Evolutionary conservation across 2,797 vertebrate genomes (phyloP), one percentile per base, ranked within the genome.

Genomic region (Cryptoprocta ferox): DNA sequence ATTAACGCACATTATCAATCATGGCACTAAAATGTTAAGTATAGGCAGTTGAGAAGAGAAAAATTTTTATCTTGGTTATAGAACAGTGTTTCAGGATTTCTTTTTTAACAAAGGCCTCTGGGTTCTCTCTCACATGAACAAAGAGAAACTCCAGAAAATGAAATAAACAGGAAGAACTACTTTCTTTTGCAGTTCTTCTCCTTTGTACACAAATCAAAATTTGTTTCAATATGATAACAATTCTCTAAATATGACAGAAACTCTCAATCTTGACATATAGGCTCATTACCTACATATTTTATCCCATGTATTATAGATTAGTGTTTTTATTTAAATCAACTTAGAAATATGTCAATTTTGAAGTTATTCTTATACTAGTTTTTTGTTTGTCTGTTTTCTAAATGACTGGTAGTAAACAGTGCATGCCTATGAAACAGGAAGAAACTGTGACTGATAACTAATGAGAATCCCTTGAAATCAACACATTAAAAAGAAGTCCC

Each of bases 1-100:
- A 95, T 83, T 80, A 89, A 93, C 73, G 66, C 75, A 18, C 48
- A 65, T 7, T 70, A 50, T 71, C 48, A 95, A 85, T 68, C n/a
- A 91, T 78, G n/a, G 11, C 78, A 82, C 91, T 48, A 75, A 97
- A 85, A 81, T 63, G 15, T 89, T 89, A 85, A 91, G 5, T 75
- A 73, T 70, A 37, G 50, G 10, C 19, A 66, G 15, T 59, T 83
- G 7, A 81, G 56, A 68, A 45, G 65, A 96, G 16, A 85, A 91
- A 78, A 89, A 63, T 63, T 78, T 97, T 85, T 30, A 79, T 56
- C 37, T 42, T 84, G 12, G 11, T 39, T 82, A 37, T 35, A 75
- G 24, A 84, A 39, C 2, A 84, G 0, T 80, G 84, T 82, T 96
- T 93, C 50, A 92, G 89, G 53, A 88, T 94, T 90, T 75, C 4